Evolutionary conservation across 2,797 vertebrate species (phyloP).

Genomic region (Chrysocyon brachyurus): DNA sequence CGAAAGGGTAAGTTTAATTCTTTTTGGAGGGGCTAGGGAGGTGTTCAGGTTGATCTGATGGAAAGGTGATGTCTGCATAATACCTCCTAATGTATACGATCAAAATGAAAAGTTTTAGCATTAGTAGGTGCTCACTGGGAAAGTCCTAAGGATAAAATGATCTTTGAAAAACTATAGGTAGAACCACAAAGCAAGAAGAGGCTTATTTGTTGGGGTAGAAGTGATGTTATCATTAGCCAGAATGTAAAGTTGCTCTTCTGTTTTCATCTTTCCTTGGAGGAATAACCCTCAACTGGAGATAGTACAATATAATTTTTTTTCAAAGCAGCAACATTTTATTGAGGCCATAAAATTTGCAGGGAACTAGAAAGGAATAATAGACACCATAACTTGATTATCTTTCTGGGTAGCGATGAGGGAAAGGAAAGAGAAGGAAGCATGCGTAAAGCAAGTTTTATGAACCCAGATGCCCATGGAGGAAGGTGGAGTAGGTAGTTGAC

Average conservation of each 20-base stretch:
- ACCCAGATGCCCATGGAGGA: neutral
- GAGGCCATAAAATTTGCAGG: neutral
- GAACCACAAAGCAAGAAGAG: neutral
- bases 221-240: neutral
- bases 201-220: neutral
- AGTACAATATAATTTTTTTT: neutral
- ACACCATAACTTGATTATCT: constrained; percentile 31
- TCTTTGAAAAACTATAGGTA: neutral
- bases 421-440: neutral
- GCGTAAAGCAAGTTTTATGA: neutral
- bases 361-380: neutral
- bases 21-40: constrained; percentile 11
- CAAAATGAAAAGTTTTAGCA: neutral
- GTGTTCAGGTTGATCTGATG: neutral
- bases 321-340: constrained; percentile 23
- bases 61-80: neutral
- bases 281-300: neutral
- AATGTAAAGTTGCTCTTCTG: constrained; percentile 41
- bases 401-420: neutral
- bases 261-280: constrained; percentile 50
- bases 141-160: neutral
- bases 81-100: neutral
- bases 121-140: neutral
- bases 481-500: neutral
- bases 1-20: neutral